Conservation (phyloP, 2,888 invertebrate genomes). For the Scaeva pyrastri region DNA sequence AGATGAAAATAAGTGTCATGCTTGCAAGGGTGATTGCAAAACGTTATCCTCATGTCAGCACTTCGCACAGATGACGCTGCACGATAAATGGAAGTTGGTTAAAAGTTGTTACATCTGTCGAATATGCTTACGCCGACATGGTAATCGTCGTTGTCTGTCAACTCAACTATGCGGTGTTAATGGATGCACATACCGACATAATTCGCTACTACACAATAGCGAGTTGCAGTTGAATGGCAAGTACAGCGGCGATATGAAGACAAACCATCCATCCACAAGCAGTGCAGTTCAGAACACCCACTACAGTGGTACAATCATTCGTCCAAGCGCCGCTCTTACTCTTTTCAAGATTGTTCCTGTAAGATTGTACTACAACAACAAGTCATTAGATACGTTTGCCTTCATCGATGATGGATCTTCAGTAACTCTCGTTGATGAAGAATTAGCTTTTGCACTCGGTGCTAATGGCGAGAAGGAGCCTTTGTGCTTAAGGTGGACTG, state of each 20-base stretch:
- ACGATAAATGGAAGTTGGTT: conserved; percentile 52
- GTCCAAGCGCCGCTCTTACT: neutral
- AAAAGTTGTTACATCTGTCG: conserved; percentile 30
- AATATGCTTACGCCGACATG: conserved; percentile 49
- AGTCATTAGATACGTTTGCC: conserved; percentile 13
- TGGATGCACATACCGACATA: conserved; percentile 52
- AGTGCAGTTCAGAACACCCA: neutral
- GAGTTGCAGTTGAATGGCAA: neutral
- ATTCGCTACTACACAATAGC: conserved; percentile 58
- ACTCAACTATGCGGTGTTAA: conserved; percentile 34
- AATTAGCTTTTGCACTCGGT: conserved; percentile 2
- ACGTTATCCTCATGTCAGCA: neutral
- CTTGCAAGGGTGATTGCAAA: conserved; percentile 13
- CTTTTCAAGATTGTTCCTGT: conserved; percentile 27
- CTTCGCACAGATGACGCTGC: neutral
- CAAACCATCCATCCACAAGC: neutral
- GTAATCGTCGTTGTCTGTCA: conserved; percentile 36
- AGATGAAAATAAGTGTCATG: neutral
- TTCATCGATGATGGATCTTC: too few relatives aligned
- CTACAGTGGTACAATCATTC: conserved; percentile 29
- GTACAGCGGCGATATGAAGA: neutral
- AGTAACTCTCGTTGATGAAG: conserved; percentile 24
- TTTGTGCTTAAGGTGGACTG: conserved; percentile 32
- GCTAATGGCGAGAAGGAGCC: neutral
- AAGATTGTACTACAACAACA: conserved; percentile 8